These are phyloP conservation scores for Lottia gigantea DNA, from an alignment of 2,888 invertebrate genomes.

Conservation along the genomic window DNA sequence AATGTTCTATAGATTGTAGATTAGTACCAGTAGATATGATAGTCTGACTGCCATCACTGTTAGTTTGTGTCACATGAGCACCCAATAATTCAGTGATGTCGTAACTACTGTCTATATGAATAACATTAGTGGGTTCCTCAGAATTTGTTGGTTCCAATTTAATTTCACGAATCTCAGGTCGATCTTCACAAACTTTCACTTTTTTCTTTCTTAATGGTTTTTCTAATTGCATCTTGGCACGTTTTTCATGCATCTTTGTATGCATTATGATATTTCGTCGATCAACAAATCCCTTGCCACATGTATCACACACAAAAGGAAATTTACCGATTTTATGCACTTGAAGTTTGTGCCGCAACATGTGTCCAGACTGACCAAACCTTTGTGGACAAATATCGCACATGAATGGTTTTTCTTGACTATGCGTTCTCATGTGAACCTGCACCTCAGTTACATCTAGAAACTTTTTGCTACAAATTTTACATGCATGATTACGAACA, in stretches of 20 bases:
- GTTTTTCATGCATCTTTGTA: slow-evolving; percentile 26
- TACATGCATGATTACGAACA: neutral
- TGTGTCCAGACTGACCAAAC: slow-evolving; percentile 5
- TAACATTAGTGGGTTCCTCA: neutral
- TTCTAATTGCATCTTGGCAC: neutral
- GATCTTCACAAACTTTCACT: neutral
- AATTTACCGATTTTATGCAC: slow-evolving; percentile 12
- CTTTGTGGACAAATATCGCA: slow-evolving; percentile 18
- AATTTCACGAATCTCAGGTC: neutral
- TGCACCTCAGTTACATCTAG: slow-evolving; percentile 12
- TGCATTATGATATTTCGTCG: slow-evolving; percentile 28
- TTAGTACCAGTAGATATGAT: neutral
- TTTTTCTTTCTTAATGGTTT: neutral
- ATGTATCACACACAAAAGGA: slow-evolving; percentile 27
- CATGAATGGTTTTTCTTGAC: slow-evolving; percentile 13
- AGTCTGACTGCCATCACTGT: neutral
- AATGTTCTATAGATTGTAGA: slow-evolving; percentile 4
- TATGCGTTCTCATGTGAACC: slow-evolving; percentile 14
- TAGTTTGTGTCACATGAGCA: slow-evolving; percentile 6
- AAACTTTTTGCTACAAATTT: slow-evolving; percentile 16
- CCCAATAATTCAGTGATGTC: neutral
- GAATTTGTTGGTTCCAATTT: neutral
- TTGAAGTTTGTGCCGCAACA: slow-evolving; percentile 14
- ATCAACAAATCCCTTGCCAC: slow-evolving; percentile 27
- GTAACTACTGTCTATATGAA: neutral